Base-by-base conservation (phyloP, 1,140 invertebrate species). In the Drosophila nigrodunni region DNA sequence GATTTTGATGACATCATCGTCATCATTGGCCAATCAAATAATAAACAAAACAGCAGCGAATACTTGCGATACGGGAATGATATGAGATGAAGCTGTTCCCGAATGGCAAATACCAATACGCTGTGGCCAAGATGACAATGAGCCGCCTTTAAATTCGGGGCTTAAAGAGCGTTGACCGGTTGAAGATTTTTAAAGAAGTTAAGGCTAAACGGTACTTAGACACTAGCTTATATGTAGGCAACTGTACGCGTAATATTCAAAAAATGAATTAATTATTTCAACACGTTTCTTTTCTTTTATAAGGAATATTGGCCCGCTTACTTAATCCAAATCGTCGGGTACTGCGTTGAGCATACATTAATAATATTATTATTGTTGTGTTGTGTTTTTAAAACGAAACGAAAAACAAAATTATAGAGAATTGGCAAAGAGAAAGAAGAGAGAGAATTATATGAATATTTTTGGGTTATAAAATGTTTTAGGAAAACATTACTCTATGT, bases 241-340 rank as follows among this genome's bases (percentile, higher is more conserved):
- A 64, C 37, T 57, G 61, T 52, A 64, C 61, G 54, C 76, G 34
- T 64, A 67, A 50, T 43, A 52, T 49, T 57, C 25, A 30, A 15
- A 44, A 44, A 60, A 64, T 55, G 58, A 79, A 67, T 64, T 81
- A 68, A 78, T 74, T 74, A 60, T 46, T 65, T 54, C 18, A 21
- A 21, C 18, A 21, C 18, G 18, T 21, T 21, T 15, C 2, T 30
- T 62, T 39, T 77, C 77, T 66, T 82, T 79, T 54, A 43, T 62
- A 57, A 76, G 44, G 39, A 64, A 52, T 30, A 30, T 30, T 49
- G 35, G 52, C 54, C 50, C 77, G 68, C 58, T 79, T 80, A 70
- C 69, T 82, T 85, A 89, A 74, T 89, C 78, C 85, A 89, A 71
- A 82, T 85, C 85, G 61, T 44, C 62, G 47, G 69, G 70, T 70